Base-by-base conservation (phyloP, 2,797 vertebrate genomes). In the Brachyrhaphis roseni region DNA sequence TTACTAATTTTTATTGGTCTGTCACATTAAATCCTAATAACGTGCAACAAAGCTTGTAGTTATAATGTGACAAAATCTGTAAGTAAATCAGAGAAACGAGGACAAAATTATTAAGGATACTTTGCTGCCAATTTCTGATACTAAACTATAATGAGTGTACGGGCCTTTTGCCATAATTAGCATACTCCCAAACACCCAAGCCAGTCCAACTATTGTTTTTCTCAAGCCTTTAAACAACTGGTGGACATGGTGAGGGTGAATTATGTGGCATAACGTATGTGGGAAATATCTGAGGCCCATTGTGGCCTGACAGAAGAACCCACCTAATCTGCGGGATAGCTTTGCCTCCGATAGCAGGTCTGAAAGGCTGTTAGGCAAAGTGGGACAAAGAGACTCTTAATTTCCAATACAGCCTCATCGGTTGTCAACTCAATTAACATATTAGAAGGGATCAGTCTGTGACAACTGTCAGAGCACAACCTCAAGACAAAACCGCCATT, bases 371-470 rank as follows among this genome's bases (percentile, higher is more conserved):
- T 86, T 89, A 86, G 90, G 87, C 64, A 15, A 90, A 89, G 87
- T 45, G 87, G 93, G 90, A 94, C 91, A 94, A 93, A 92, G 87
- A 84, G 85, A 88, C 83, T 88, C 90, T 92, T 94, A 91, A 94
- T 94, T 94, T 95, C 90, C 87, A 93, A 94, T 88, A 90, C 92
- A 68, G 91, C 84, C 86, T 85, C 74, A 55, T 92, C 88, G 90
- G 85, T 93, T 94, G 94, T 94, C 94, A 93, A 81, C 78, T 75
- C 90, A 88, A 95, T 95, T 94, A 94, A 87, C 91, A 91, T 87
- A 91, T 93, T 88, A 83, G 88, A 88, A 91, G 92, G 86, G 90
- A 91, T 92, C 93, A 87, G 88, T 89, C 84, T 82, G 89, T 92
- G 92, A 94, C 92, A 91, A 94, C 87, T 91, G 92, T 94, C 91